phyloP scores from a whole-genome alignment of 2,113 vertebrate species.

The Muntiacus reevesi region DNA sequence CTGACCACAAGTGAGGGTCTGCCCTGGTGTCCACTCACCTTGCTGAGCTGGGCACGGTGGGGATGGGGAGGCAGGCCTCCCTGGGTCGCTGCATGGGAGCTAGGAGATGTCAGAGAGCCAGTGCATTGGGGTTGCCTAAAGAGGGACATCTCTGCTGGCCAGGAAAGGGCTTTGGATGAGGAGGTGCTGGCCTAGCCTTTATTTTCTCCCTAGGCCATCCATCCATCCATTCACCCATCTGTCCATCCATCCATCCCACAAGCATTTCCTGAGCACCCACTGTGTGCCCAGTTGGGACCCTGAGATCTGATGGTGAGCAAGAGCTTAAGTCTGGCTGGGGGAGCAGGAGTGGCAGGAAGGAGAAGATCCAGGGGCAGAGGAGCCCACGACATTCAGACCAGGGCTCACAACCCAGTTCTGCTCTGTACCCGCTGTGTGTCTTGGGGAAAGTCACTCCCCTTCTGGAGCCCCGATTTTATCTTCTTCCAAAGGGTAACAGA shows the following conservation, averaged over 20 bases:
- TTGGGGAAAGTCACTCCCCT: background rate
- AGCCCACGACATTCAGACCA: rapidly evolving
- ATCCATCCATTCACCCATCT: background rate
- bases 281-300: background rate
- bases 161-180: background rate
- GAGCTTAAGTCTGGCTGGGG: too few species aligned
- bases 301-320: background rate
- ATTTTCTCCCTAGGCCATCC: background rate
- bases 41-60: background rate
- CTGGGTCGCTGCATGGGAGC: background rate
- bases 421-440: background rate
- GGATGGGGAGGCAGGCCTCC: background rate
- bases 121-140: rapidly evolving
- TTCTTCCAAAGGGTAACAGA: background rate
- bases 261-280: background rate
- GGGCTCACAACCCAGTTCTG: background rate
- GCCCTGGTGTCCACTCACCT: background rate
- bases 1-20: background rate
- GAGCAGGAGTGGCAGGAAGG: background rate
- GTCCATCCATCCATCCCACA: background rate
- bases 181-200: background rate
- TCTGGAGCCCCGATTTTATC: background rate
- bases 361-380: rapidly evolving
- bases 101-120: background rate
- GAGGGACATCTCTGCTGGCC: background rate